A percentile compares a stretch with the other conserved stretches of the same genome.
Conservation (phyloP, 1,140 invertebrate species). For the Tribolium castaneum region DNA sequence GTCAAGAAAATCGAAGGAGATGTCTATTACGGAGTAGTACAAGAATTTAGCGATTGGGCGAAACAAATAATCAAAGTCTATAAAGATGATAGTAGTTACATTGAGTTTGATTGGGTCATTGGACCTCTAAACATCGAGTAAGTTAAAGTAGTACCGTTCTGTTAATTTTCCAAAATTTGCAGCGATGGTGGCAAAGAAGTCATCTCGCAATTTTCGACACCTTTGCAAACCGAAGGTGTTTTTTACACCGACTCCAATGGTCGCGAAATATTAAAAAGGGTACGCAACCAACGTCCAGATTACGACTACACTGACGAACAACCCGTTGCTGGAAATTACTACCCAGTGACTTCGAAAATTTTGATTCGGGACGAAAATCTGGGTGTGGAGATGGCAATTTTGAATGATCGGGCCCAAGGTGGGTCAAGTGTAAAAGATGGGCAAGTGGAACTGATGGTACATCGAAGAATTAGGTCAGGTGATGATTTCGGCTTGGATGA, state of each 20-base stretch:
- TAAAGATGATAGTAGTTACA: slow-evolving; percentile 68
- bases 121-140: slow-evolving; percentile 89
- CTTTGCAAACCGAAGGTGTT: slow-evolving; percentile 71
- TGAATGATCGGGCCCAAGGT: slow-evolving; percentile 90
- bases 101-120: slow-evolving; percentile 92
- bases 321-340: slow-evolving; percentile 89
- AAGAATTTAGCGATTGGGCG: slow-evolving; percentile 78
- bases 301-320: slow-evolving; percentile 76
- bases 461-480: slow-evolving; percentile 85
- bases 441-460: slow-evolving; percentile 79
- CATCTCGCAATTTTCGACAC: slow-evolving; percentile 76
- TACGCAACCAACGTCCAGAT: slow-evolving; percentile 77
- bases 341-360: slow-evolving; percentile 89
- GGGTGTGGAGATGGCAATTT: slow-evolving; percentile 68
- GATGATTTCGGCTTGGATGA: slow-evolving; percentile 95
- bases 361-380: slow-evolving; percentile 70
- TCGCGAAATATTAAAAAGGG: slow-evolving; percentile 83
- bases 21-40: slow-evolving; percentile 64
- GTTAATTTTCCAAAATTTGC: neutral
- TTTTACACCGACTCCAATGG: slow-evolving; percentile 97
- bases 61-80: slow-evolving; percentile 84
- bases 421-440: slow-evolving; percentile 81
- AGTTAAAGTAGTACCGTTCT: slow-evolving; percentile 51
- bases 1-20: neutral
- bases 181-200: slow-evolving; percentile 88